These are phyloP conservation scores for Babyrousa celebensis DNA, from an alignment of 2,797 vertebrate species.

Conservation along the genomic window DNA sequence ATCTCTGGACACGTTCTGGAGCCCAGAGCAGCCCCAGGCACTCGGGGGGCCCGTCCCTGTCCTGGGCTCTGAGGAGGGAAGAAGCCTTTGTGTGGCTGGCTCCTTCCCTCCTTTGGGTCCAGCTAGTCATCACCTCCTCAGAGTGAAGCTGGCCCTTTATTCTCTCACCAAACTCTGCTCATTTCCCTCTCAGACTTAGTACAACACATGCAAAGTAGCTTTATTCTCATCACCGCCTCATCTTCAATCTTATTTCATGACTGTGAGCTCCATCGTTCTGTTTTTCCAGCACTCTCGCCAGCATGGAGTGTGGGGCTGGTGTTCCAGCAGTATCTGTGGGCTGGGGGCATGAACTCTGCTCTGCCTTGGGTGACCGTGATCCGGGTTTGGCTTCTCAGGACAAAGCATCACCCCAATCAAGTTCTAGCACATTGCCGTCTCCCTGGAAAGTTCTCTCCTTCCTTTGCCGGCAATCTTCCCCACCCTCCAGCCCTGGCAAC, in stretches of 20 bases:
- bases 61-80: not conserved
- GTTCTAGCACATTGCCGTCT: fast-evolving
- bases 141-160: too few relatives aligned
- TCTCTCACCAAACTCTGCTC: not conserved
- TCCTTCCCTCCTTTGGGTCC: not conserved
- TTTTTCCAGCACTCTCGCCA: not conserved
- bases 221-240: not conserved
- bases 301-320: not conserved
- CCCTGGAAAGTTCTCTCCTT: not conserved
- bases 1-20: not conserved
- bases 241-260: not conserved
- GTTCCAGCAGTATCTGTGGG: too few relatives aligned
- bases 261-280: not conserved
- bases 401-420: not conserved
- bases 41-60: not conserved
- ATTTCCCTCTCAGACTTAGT: not conserved
- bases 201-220: not conserved
- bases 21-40: not conserved
- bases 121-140: not conserved
- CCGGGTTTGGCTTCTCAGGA: not conserved
- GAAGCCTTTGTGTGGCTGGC: not conserved
- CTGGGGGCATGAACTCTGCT: not conserved
- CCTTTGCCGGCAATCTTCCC: fast-evolving
- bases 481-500: not conserved
- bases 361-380: not conserved